Conservation (phyloP, 2,113 vertebrate genomes). For the Thomomys bottae region DNA sequence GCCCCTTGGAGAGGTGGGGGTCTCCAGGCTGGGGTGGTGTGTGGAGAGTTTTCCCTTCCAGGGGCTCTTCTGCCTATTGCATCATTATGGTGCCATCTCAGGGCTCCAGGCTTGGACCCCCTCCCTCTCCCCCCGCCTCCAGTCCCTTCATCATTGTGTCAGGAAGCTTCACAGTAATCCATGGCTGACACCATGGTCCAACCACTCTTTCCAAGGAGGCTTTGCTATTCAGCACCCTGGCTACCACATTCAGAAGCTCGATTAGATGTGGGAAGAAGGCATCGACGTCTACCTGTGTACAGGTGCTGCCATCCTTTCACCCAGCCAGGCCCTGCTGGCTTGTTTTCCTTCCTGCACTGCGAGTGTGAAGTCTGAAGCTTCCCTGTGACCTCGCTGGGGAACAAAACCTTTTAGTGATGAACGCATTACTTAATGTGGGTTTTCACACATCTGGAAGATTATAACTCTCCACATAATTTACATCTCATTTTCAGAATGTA, state of each 20-base stretch:
- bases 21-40: background rate
- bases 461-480: slow-evolving; percentile 40
- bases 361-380: background rate
- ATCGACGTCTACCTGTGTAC: background rate
- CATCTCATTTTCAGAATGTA: slow-evolving; percentile 18
- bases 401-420: background rate
- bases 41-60: background rate
- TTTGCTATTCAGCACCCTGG: background rate
- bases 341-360: rapidly evolving
- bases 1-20: background rate
- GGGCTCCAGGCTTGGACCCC: background rate
- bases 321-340: no score
- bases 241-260: background rate
- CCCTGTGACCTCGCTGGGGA: background rate
- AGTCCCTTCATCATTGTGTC: no score
- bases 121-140: no score
- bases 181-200: background rate
- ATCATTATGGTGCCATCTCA: background rate
- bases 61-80: rapidly evolving
- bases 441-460: background rate
- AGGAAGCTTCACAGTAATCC: no score
- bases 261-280: background rate
- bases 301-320: no score
- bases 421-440: background rate
- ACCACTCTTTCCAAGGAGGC: background rate